Evolutionary conservation across 2,113 vertebrate species (phyloP).

Genomic region (Psittacula cyanocephala): DNA sequence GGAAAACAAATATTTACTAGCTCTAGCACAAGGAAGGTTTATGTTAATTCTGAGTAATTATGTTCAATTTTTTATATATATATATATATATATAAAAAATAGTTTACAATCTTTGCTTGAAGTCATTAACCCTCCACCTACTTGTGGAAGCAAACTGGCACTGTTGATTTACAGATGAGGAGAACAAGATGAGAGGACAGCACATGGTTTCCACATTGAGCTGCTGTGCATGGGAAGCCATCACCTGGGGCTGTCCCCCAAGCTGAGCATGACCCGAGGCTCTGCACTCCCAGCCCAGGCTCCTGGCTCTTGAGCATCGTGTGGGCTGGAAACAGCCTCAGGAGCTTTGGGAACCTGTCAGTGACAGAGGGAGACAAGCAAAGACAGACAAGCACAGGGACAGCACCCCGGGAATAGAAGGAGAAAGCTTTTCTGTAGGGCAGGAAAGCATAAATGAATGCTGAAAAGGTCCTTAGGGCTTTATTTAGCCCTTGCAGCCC

Average conservation of each 20-base stretch:
- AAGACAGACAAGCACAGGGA: not conserved
- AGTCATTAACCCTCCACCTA: not conserved
- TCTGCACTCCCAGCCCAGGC: not conserved
- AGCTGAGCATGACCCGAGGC: not conserved
- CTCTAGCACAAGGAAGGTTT: not conserved
- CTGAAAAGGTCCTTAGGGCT: not conserved
- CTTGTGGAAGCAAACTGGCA: not conserved
- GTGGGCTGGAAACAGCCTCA: not conserved
- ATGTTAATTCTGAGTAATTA: not conserved
- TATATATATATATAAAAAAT: no score
- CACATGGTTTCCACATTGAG: not conserved
- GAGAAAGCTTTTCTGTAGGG: not conserved
- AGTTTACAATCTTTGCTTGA: not conserved
- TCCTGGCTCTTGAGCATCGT: rapidly evolving
- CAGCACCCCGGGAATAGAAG: not conserved
- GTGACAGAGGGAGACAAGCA: not conserved
- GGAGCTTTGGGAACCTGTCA: not conserved
- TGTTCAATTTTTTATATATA: not conserved
- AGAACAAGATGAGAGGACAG: not conserved
- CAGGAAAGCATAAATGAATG: not conserved
- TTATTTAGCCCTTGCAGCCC: not conserved
- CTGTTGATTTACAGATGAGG: not conserved
- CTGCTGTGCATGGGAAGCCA: not conserved
- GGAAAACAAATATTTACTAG: not conserved
- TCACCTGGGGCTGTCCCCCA: not conserved